Evolutionary conservation across 37 sponge, comb jelly and placozoan species (phyloP).

Genomic region (Theonella swinhoei): DNA sequence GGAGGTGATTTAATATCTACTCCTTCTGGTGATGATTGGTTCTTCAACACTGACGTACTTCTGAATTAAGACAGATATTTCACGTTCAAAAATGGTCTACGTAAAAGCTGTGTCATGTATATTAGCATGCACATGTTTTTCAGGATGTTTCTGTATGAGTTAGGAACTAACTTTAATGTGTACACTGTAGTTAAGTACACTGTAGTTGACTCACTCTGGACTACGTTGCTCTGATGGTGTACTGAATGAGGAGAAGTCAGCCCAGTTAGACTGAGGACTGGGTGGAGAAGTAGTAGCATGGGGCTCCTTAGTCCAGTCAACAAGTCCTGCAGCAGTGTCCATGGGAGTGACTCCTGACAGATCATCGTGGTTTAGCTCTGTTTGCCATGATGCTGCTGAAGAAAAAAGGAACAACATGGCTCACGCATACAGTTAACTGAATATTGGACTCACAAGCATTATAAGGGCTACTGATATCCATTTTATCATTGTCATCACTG

Average conservation of each 20-base stretch:
- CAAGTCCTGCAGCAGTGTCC: neutral
- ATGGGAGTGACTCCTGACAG: slow-evolving; percentile 30
- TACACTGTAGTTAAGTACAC: too few relatives aligned
- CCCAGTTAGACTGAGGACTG: slow-evolving; percentile 24
- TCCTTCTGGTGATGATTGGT: too few relatives aligned
- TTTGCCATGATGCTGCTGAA: slow-evolving; percentile 27
- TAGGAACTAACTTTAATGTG: neutral
- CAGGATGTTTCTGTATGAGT: too few relatives aligned
- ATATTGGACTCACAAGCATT: neutral
- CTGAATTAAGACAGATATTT: too few relatives aligned
- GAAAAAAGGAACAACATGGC: neutral
- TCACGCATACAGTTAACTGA: neutral
- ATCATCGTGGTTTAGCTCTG: slow-evolving; percentile 25
- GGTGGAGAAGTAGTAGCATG: neutral
- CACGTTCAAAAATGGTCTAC: too few relatives aligned
- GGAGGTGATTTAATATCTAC: neutral
- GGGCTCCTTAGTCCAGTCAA: slow-evolving; percentile 36
- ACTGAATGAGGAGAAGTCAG: slow-evolving; percentile 49
- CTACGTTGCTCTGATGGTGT: too few relatives aligned
- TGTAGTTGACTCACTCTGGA: too few relatives aligned
- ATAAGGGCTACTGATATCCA: slow-evolving; percentile 26
- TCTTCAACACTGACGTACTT: too few relatives aligned
- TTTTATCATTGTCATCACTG: slow-evolving; percentile 7
- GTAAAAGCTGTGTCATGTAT: too few relatives aligned
- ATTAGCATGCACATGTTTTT: too few relatives aligned